These are phyloP conservation scores for Fundulus diaphanus DNA, from an alignment of 2,797 vertebrate species.

Conservation along the genomic window DNA sequence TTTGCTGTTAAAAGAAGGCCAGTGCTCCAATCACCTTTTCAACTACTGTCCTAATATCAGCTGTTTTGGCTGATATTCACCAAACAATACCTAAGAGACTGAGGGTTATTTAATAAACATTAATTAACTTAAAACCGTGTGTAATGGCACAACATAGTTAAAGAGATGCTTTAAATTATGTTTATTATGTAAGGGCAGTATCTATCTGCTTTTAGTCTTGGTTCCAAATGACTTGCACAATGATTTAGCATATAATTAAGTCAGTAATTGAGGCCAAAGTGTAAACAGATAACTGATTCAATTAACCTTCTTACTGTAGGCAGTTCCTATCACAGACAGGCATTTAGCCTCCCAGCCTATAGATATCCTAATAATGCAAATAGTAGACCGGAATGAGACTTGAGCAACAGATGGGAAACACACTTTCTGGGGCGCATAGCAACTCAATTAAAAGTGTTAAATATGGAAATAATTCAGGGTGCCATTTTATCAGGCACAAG, in stretches of 20 bases:
- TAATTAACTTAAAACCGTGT: too few species aligned
- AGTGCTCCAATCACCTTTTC: too few species aligned
- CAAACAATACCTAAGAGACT: too few species aligned
- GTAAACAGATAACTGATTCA: constrained; percentile 66
- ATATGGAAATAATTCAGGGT: constrained; percentile 62
- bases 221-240: constrained; percentile 18
- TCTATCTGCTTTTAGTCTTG: constrained; percentile 5
- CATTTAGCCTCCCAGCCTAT: constrained; percentile 38
- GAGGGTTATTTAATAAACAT: too few species aligned
- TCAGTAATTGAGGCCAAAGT: constrained; percentile 68
- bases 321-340: constrained; percentile 37
- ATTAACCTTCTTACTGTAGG: constrained; percentile 58
- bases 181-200: background rate
- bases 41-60: too few species aligned
- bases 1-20: too few species aligned
- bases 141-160: too few species aligned
- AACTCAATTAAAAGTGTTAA: constrained; percentile 70
- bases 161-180: background rate
- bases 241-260: constrained; percentile 57
- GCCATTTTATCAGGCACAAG: constrained; percentile 47
- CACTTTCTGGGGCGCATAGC: constrained; percentile 32
- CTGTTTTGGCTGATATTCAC: too few species aligned
- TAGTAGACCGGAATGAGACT: constrained; percentile 23
- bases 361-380: constrained; percentile 30
- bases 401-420: constrained; percentile 6